These are phyloP conservation scores for Conistra vaccinii DNA, from an alignment of 2,888 invertebrate genomes.

Conservation along the genomic window DNA sequence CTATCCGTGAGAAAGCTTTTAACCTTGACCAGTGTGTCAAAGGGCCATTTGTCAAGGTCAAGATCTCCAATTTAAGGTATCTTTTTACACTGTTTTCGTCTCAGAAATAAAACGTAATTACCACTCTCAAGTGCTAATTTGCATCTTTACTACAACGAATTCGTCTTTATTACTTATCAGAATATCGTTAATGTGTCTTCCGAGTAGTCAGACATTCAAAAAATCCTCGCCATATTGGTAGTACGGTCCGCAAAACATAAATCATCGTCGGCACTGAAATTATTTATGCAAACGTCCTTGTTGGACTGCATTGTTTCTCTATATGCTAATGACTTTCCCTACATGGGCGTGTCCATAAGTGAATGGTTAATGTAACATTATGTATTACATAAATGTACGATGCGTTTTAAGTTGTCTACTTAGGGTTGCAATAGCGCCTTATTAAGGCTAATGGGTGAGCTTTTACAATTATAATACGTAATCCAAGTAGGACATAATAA, in stretches of 20 bases:
- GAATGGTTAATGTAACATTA: constrained; percentile 56
- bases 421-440: background rate
- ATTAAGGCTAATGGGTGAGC: constrained; percentile 11
- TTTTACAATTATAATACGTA: constrained; percentile 1
- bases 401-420: constrained; percentile 28
- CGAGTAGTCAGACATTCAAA: constrained; percentile 52
- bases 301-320: constrained; percentile 70
- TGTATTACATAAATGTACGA: constrained; percentile 31
- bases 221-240: constrained; percentile 53
- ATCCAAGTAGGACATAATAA: no score
- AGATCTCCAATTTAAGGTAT: constrained; percentile 5
- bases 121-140: constrained; percentile 43
- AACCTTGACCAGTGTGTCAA: constrained; percentile 40
- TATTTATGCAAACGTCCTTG: constrained; percentile 77
- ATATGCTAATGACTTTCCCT: constrained; percentile 74
- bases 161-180: constrained; percentile 55
- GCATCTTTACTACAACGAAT: constrained; percentile 41
- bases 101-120: constrained; percentile 17
- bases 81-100: constrained; percentile 11
- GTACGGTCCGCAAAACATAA: constrained; percentile 59
- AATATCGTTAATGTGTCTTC: constrained; percentile 63
- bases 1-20: constrained; percentile 19
- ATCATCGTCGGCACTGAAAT: constrained; percentile 67
- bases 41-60: constrained; percentile 35
- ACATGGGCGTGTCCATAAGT: constrained; percentile 64